phyloP scores from a whole-genome alignment of 2,113 vertebrate species.

The Peucedramus taeniatus region DNA sequence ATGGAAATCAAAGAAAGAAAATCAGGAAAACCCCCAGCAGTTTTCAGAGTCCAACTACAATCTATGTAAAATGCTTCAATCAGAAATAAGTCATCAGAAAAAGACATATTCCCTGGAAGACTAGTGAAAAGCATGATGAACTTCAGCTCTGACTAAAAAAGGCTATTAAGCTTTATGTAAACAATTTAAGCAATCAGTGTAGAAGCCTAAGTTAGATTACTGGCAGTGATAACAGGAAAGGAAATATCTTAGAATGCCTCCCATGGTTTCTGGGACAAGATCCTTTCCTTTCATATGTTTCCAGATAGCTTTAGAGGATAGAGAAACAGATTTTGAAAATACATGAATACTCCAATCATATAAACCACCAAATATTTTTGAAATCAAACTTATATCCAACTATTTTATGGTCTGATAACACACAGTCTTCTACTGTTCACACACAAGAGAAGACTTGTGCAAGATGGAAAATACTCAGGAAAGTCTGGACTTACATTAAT shows the following conservation, averaged over 20 bases:
- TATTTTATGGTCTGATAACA: not conserved
- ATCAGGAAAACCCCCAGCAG: not conserved
- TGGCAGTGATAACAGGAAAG: not conserved
- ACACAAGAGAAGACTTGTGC: not conserved
- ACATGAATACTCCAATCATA: not conserved
- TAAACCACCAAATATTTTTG: not conserved
- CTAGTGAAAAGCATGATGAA: not conserved
- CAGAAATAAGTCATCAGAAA: not conserved
- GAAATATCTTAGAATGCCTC: constrained; percentile 5
- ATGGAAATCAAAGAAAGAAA: not conserved
- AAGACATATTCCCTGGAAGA: constrained; percentile 8
- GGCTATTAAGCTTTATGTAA: constrained; percentile 9
- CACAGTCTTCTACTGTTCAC: not conserved
- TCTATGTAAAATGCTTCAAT: not conserved
- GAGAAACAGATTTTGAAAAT: not conserved
- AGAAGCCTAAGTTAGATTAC: constrained; percentile 14
- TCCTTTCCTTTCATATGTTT: not conserved
- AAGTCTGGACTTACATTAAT: not conserved
- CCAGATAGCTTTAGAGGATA: not conserved
- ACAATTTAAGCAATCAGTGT: constrained; percentile 6
- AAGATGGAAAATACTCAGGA: not conserved
- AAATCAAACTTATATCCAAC: not conserved
- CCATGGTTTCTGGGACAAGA: not conserved
- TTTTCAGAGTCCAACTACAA: not conserved
- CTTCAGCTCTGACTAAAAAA: not conserved